Percentiles rank a stretch among this genome's conserved stretches.
Conservation (phyloP, 2,888 invertebrate species). For the Autographa gamma region DNA sequence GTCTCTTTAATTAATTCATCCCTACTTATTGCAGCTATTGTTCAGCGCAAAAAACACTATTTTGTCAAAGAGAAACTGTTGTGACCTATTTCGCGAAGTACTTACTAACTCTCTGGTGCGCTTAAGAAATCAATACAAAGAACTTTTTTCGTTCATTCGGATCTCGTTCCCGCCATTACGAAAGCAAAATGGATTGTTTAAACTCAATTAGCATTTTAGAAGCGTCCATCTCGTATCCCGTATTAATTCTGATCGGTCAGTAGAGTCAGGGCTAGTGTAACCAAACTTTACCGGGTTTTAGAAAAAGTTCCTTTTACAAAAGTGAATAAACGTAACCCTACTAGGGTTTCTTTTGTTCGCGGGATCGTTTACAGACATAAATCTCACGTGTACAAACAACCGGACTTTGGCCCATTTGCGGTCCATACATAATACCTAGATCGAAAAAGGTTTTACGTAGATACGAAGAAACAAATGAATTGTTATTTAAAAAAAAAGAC, state of each 20-base stretch:
- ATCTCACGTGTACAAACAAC: slow-evolving; percentile 5
- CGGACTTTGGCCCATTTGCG: background rate
- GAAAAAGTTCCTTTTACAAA: slow-evolving; percentile 7
- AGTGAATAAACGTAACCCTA: background rate
- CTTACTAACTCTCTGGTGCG: slow-evolving; percentile 38
- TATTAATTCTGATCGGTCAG: slow-evolving; percentile 43
- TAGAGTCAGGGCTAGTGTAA: slow-evolving; percentile 29
- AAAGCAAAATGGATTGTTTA: slow-evolving; percentile 56
- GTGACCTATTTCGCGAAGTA: slow-evolving; percentile 52
- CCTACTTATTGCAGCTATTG: slow-evolving; percentile 35
- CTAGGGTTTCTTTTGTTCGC: background rate
- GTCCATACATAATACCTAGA: background rate
- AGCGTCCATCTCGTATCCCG: slow-evolving; percentile 38
- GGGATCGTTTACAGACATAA: slow-evolving; percentile 7
- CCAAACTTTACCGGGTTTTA: slow-evolving; percentile 31
- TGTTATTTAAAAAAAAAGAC: background rate
- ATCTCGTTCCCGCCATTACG: slow-evolving; percentile 55
- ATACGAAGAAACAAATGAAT: background rate
- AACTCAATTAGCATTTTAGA: slow-evolving; percentile 58
- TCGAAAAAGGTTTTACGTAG: slow-evolving; percentile 3
- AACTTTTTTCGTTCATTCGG: slow-evolving; percentile 58
- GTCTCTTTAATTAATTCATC: slow-evolving; percentile 36
- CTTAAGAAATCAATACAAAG: slow-evolving; percentile 58
- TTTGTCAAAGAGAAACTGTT: slow-evolving; percentile 44
- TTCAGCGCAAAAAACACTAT: slow-evolving; percentile 47